Evolutionary conservation across 2,888 invertebrate species (phyloP).

Genomic region (Drosophila tanythrix): DNA sequence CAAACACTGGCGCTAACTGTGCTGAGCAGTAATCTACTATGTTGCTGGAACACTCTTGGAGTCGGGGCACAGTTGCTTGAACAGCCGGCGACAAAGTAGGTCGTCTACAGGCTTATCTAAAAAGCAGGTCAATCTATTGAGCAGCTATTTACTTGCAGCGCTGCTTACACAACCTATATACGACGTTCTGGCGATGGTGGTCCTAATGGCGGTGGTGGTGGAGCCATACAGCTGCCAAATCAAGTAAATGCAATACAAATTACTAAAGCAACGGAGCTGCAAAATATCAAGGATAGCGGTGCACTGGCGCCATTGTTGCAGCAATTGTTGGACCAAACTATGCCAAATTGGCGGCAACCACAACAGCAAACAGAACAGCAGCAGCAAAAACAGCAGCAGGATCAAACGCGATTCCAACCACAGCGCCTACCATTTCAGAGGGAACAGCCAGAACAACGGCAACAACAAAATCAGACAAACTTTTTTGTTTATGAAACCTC

Average conservation of each 20-base stretch:
- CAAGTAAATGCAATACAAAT: constrained; percentile 45
- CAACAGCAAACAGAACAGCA: constrained; percentile 17
- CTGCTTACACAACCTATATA: constrained; percentile 39
- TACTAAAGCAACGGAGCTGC: constrained; percentile 54
- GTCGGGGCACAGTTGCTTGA: constrained; percentile 59
- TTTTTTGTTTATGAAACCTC: constrained; percentile 69
- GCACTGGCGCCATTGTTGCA: constrained; percentile 69
- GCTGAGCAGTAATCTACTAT: constrained; percentile 21
- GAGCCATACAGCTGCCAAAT: constrained; percentile 47
- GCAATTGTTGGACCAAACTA: constrained; percentile 62
- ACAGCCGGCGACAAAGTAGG: constrained; percentile 72
- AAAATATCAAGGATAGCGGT: constrained; percentile 52
- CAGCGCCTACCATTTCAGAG: constrained; percentile 15
- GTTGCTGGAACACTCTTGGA: constrained; percentile 5
- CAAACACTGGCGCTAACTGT: constrained; percentile 34
- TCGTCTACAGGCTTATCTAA: constrained; percentile 33
- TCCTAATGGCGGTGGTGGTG: not conserved
- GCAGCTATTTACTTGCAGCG: constrained; percentile 60
- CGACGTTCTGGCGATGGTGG: not conserved
- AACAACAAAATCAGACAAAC: constrained; percentile 42
- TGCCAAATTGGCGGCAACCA: constrained; percentile 64
- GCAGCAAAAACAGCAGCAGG: constrained; percentile 11
- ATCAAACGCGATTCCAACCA: constrained; percentile 7
- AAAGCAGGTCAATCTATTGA: constrained; percentile 64
- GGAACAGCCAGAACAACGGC: constrained; percentile 35